These are phyloP conservation scores for Catharus bicknelli DNA, from an alignment of 2,113 vertebrate species.

Conservation along the genomic window DNA sequence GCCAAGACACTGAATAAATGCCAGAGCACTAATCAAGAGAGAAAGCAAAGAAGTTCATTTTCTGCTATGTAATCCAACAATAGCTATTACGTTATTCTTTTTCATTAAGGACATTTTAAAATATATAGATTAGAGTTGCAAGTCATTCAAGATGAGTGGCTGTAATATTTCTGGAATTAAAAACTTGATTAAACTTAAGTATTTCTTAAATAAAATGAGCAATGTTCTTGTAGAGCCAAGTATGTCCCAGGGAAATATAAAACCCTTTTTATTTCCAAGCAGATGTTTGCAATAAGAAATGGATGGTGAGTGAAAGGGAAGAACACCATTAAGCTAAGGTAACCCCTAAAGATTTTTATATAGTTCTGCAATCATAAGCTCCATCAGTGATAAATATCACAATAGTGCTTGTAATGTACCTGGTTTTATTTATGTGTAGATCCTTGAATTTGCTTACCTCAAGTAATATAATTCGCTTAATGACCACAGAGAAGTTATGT, in stretches of 20 bases:
- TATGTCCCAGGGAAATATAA: slow-evolving; percentile 77
- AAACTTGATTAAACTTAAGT: slow-evolving; percentile 76
- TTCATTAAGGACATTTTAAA: slow-evolving; percentile 60
- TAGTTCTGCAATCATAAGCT: slow-evolving; percentile 69
- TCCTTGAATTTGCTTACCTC: slow-evolving; percentile 48
- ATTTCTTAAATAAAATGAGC: slow-evolving; percentile 73
- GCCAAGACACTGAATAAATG: slow-evolving; percentile 54
- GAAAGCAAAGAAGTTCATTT: slow-evolving; percentile 53
- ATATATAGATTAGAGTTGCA: slow-evolving; percentile 44
- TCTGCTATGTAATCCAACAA: slow-evolving; percentile 48
- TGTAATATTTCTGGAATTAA: slow-evolving; percentile 74
- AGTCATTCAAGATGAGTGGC: slow-evolving; percentile 68
- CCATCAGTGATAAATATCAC: slow-evolving; percentile 74
- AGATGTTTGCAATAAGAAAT: slow-evolving; percentile 85
- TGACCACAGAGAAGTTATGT: slow-evolving; percentile 23
- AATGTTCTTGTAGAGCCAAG: slow-evolving; percentile 71
- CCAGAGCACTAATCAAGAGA: slow-evolving; percentile 43
- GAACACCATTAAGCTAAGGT: slow-evolving; percentile 72
- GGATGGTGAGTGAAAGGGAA: slow-evolving; percentile 77
- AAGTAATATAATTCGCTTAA: slow-evolving; percentile 55
- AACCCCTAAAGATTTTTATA: slow-evolving; percentile 72
- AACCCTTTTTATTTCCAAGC: slow-evolving; percentile 77
- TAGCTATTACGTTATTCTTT: slow-evolving; percentile 56
- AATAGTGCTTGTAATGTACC: slow-evolving; percentile 56
- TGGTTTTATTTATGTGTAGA: slow-evolving; percentile 71